Evolutionary conservation across 2,797 vertebrate genomes (phyloP).

Genomic region (Siniperca undulata): DNA sequence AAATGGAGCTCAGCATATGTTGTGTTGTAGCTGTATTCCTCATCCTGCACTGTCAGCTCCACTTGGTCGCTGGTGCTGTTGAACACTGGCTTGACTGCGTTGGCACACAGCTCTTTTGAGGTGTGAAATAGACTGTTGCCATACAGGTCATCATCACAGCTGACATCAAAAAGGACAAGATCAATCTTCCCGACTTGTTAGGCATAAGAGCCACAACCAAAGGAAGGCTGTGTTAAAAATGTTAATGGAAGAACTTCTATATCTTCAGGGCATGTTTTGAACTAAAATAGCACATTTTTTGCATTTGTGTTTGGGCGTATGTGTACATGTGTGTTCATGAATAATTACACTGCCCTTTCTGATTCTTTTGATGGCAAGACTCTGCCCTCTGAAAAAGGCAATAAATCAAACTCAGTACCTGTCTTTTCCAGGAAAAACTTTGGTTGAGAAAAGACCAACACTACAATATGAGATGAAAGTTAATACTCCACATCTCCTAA

Average conservation of each 20-base stretch:
- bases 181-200: slow-evolving; percentile 38
- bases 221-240: slow-evolving; percentile 2
- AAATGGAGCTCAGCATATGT: slow-evolving; percentile 52
- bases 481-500: slow-evolving; percentile 39
- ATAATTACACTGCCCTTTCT: slow-evolving; percentile 11
- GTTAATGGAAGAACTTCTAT: not conserved
- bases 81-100: slow-evolving; percentile 50
- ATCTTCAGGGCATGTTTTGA: not conserved
- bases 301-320: slow-evolving; percentile 1
- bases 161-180: slow-evolving; percentile 38
- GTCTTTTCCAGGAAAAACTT: not conserved
- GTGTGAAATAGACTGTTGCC: slow-evolving; percentile 65
- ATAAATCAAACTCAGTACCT: slow-evolving; percentile 6
- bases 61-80: slow-evolving; percentile 47
- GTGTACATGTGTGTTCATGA: slow-evolving; percentile 9
- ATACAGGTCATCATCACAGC: slow-evolving; percentile 42
- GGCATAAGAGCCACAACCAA: slow-evolving; percentile 2
- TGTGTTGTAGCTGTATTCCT: slow-evolving; percentile 53
- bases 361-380: slow-evolving; percentile 7
- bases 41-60: slow-evolving; percentile 64
- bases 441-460: slow-evolving; percentile 7
- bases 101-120: slow-evolving; percentile 48
- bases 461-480: slow-evolving; percentile 19
- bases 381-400: slow-evolving; percentile 2
- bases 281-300: not conserved